Conservation (phyloP, 2,797 vertebrate species). For the Acipenser oxyrinchus region DNA sequence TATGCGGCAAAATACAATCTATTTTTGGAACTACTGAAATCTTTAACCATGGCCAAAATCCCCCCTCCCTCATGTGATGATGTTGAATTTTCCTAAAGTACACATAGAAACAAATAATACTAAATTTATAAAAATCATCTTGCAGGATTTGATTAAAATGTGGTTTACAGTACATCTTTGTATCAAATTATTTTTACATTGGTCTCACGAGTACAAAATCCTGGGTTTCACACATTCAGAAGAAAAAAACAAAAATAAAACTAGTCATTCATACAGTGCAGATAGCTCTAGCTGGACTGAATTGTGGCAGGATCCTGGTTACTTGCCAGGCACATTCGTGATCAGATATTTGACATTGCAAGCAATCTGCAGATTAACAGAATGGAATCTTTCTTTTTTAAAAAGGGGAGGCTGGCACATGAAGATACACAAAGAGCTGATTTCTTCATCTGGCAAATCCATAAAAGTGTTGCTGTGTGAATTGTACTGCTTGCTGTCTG, state of each 20-base stretch:
- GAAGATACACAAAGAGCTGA: conserved; percentile 8
- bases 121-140: no score
- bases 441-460: conserved; percentile 7
- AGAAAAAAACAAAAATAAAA: neutral
- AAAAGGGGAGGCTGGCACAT: neutral
- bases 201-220: no score
- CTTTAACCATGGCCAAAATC: no score
- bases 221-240: no score
- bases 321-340: conserved; percentile 1
- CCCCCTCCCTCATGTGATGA: no score
- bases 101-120: no score
- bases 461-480: neutral
- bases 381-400: conserved; percentile 8
- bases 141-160: no score
- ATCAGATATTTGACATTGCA: conserved; percentile 10
- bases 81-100: no score
- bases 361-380: conserved; percentile 2
- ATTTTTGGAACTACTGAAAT: neutral
- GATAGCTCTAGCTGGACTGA: neutral
- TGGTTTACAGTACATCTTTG: no score
- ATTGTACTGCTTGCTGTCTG: no score
- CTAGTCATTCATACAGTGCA: neutral
- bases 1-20: neutral
- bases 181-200: no score
- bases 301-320: conserved; percentile 3